Evolutionary conservation across 2,797 vertebrate species (phyloP).

Genomic region (Poeciliopsis paucimaculata): DNA sequence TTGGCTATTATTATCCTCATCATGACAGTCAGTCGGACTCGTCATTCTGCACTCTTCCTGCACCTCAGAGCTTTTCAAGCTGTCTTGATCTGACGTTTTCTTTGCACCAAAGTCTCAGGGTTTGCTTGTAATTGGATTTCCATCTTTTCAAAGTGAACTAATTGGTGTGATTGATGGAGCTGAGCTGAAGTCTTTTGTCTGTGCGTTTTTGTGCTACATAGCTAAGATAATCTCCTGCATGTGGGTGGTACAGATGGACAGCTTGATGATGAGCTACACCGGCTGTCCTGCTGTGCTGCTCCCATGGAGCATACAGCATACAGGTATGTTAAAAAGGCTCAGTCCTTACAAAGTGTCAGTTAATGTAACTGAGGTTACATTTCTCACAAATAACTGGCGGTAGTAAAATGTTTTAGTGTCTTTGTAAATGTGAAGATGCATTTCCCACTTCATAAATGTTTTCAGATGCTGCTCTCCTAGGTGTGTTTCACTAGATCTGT

Average conservation of each 20-base stretch:
- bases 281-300: not conserved
- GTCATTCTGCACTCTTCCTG: slow-evolving; percentile 21
- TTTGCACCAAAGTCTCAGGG: slow-evolving; percentile 10
- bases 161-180: slow-evolving; percentile 23
- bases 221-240: slow-evolving; percentile 22
- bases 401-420: slow-evolving; percentile 28
- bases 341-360: not conserved
- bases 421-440: slow-evolving; percentile 26
- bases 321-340: not conserved
- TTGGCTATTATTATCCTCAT: slow-evolving; percentile 43
- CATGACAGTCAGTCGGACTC: slow-evolving; percentile 14
- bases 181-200: slow-evolving; percentile 31
- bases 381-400: not conserved
- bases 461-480: slow-evolving; percentile 46
- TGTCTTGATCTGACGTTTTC: slow-evolving; percentile 27
- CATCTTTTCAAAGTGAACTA: slow-evolving; percentile 14
- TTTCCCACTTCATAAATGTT: slow-evolving; percentile 57
- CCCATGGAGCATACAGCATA: slow-evolving; percentile 2
- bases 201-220: slow-evolving; percentile 22
- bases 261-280: slow-evolving; percentile 23
- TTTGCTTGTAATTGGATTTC: slow-evolving; percentile 27
- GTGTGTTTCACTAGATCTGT: slow-evolving; percentile 53
- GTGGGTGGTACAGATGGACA: slow-evolving; percentile 5
- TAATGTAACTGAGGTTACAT: not conserved
- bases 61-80: slow-evolving; percentile 19